These are phyloP conservation scores for Sipunculus nudus DNA, from an alignment of 2,888 invertebrate genomes.

Conservation along the genomic window DNA sequence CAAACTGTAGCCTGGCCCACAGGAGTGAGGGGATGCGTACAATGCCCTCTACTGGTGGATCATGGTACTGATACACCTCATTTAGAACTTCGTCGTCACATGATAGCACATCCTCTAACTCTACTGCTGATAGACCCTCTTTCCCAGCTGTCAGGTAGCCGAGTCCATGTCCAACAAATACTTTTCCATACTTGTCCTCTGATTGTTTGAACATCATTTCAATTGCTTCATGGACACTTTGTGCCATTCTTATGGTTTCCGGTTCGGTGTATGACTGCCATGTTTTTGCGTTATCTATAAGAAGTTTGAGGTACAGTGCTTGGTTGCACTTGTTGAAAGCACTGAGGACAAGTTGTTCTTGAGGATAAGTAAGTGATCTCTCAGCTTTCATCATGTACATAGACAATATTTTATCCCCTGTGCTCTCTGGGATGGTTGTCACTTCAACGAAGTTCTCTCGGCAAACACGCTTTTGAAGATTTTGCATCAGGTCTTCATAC, in stretches of 20 bases:
- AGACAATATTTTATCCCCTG: slow-evolving; percentile 28
- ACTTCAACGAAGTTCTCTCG: slow-evolving; percentile 20
- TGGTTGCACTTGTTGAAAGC: slow-evolving; percentile 23
- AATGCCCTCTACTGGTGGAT: slow-evolving; percentile 39
- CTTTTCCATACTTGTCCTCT: slow-evolving; percentile 35
- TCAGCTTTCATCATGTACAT: slow-evolving; percentile 10
- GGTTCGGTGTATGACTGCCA: slow-evolving; percentile 38
- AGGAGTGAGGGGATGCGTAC: slow-evolving; percentile 45
- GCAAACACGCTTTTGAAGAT: neutral
- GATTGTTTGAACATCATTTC: slow-evolving; percentile 29
- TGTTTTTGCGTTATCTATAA: slow-evolving; percentile 30
- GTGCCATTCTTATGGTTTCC: slow-evolving; percentile 1
- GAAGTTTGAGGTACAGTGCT: slow-evolving; percentile 43
- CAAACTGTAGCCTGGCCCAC: slow-evolving; percentile 47
- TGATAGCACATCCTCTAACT: slow-evolving; percentile 42
- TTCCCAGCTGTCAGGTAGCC: slow-evolving; percentile 41
- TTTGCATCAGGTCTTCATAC: slow-evolving; percentile 13
- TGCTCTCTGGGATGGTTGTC: slow-evolving; percentile 15
- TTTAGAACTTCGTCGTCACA: slow-evolving; percentile 42
- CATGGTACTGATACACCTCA: slow-evolving; percentile 44
- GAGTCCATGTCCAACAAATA: slow-evolving; percentile 33
- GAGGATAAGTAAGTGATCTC: slow-evolving; percentile 24
- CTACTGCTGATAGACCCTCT: slow-evolving; percentile 36
- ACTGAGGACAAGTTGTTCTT: slow-evolving; percentile 21
- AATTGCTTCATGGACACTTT: slow-evolving; percentile 34